Conservation (phyloP, 2,888 invertebrate genomes). For the Drosophila lutescens region DNA sequence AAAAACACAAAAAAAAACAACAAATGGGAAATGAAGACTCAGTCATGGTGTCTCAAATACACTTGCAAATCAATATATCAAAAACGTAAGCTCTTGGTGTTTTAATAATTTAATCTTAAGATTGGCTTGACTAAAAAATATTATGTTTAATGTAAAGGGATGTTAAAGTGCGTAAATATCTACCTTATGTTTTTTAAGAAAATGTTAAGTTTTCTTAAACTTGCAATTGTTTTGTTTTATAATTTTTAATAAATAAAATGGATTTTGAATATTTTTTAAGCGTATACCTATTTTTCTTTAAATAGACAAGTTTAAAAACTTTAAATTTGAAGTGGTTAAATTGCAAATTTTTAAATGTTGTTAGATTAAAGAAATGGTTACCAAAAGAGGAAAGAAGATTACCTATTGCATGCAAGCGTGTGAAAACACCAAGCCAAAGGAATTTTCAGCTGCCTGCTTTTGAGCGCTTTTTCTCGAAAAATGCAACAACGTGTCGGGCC, state of each 20-base stretch:
- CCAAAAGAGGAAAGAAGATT: background rate
- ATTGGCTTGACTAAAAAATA: background rate
- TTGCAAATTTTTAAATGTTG: background rate
- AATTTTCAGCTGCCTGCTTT: conserved; percentile 59
- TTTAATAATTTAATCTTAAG: background rate
- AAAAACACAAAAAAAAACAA: conserved; percentile 17
- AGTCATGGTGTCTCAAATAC: conserved; percentile 11
- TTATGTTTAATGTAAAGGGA: too few relatives aligned
- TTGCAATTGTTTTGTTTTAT: too few relatives aligned
- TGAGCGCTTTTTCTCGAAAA: conserved; percentile 51
- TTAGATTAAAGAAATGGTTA: too few relatives aligned
- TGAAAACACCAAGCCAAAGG: conserved; percentile 12
- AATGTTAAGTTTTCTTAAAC: too few relatives aligned
- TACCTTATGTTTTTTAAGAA: too few relatives aligned
- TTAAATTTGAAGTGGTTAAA: background rate
- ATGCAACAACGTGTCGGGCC: conserved; percentile 77
- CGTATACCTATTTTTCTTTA: too few relatives aligned
- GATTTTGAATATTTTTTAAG: too few relatives aligned
- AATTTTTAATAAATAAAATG: too few relatives aligned
- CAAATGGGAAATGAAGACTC: background rate
- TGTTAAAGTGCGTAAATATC: too few relatives aligned
- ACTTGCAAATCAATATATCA: background rate
- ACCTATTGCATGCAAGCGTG: background rate
- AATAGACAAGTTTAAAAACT: too few relatives aligned
- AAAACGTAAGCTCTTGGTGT: background rate